Percentiles rank a stretch among this genome's conserved stretches.
Evolutionary conservation across 2,797 vertebrate species (phyloP).

Genomic region (Leuciscus waleckii): DNA sequence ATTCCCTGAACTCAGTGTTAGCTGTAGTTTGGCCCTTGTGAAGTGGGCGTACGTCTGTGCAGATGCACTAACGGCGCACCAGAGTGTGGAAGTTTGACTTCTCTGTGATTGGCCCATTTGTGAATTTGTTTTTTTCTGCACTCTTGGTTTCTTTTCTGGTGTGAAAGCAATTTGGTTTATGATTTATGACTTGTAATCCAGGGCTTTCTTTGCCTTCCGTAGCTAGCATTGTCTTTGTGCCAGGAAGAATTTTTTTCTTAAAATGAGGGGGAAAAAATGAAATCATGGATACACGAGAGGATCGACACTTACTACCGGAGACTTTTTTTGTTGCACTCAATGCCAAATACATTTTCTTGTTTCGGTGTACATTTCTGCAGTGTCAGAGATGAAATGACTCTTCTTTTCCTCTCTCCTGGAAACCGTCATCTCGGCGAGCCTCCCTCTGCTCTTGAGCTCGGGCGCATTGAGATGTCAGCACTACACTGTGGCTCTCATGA

Average conservation of each 20-base stretch:
- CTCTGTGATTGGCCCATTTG: background rate
- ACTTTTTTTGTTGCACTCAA: constrained; percentile 58
- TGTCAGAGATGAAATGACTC: constrained; percentile 60
- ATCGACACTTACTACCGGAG: constrained; percentile 13
- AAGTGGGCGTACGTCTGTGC: background rate
- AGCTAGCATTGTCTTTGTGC: constrained; percentile 56
- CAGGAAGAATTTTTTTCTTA: constrained; percentile 54
- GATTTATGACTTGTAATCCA: background rate
- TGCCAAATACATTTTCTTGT: constrained; percentile 72
- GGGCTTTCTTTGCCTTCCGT: constrained; percentile 26
- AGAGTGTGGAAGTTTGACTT: constrained; percentile 6
- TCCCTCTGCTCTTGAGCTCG: constrained; percentile 55
- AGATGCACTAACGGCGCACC: background rate
- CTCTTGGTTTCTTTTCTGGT: constrained; percentile 10
- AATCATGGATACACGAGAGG: constrained; percentile 56
- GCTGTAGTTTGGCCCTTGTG: background rate
- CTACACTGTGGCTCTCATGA: constrained; percentile 84
- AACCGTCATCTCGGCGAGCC: constrained; percentile 31
- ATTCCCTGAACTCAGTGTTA: background rate
- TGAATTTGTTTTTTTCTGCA: background rate
- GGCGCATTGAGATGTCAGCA: constrained; percentile 76
- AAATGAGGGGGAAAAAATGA: constrained; percentile 57
- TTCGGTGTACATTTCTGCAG: constrained; percentile 58
- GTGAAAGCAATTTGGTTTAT: background rate
- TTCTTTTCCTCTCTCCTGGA: constrained; percentile 32